These are phyloP conservation scores for Sanderia malayensis DNA, from an alignment of 30 jellyfish, hydroid and myxozoan genomes.

Conservation along the genomic window DNA sequence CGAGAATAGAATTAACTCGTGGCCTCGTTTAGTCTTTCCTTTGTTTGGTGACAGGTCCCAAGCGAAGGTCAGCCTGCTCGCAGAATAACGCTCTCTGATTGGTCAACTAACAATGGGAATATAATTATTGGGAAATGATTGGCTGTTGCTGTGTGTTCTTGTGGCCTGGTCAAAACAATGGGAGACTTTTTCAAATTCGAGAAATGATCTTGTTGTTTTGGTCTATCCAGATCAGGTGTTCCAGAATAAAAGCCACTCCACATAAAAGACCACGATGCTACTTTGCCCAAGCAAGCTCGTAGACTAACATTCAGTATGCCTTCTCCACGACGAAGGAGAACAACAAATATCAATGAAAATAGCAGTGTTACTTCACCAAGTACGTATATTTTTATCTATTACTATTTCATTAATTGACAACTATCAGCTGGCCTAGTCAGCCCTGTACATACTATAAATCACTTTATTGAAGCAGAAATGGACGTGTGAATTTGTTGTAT, in stretches of 20 bases:
- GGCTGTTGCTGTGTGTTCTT: slow-evolving; percentile 59
- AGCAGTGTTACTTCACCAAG: slow-evolving; percentile 40
- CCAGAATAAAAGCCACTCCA: slow-evolving; percentile 41
- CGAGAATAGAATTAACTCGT: slow-evolving; percentile 51
- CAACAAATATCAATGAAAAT: slow-evolving; percentile 24
- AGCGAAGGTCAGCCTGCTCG: slow-evolving; percentile 65
- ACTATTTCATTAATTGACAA: no score
- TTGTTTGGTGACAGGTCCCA: slow-evolving; percentile 56
- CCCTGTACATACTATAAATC: no score
- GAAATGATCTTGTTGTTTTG: slow-evolving; percentile 78
- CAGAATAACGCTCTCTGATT: slow-evolving; percentile 11
- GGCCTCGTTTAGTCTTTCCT: slow-evolving; percentile 33
- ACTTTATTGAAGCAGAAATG: no score
- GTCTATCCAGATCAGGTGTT: slow-evolving; percentile 67
- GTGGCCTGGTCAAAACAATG: slow-evolving; percentile 70
- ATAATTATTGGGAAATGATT: slow-evolving; percentile 12
- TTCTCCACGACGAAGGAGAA: slow-evolving; percentile 53
- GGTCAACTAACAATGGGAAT: slow-evolving; percentile 2
- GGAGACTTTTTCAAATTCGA: slow-evolving; percentile 64
- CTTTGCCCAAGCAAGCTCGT: slow-evolving; percentile 27
- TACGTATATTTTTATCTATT: slow-evolving; percentile 17
- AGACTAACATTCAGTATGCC: slow-evolving; percentile 20
- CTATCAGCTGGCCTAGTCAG: no score
- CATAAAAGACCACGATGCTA: slow-evolving; percentile 70
- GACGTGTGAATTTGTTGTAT: no score